phyloP scores from a whole-genome alignment of 2,888 invertebrate species.

The Heliothis peltigera region DNA sequence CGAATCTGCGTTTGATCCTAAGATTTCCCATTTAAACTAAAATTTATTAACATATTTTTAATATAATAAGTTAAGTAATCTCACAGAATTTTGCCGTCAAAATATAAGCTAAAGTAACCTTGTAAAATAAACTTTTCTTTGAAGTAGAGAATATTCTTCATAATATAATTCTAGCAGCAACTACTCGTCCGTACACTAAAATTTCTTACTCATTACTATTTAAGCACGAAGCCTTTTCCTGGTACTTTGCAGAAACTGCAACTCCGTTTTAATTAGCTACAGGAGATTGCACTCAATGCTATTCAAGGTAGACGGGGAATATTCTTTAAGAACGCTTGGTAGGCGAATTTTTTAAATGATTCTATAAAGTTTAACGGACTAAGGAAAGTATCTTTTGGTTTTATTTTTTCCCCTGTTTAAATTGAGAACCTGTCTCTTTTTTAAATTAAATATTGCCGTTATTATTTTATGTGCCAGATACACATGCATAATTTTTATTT shows the following conservation, averaged over 20 bases:
- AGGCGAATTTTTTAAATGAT: not conserved
- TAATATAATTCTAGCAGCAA: not conserved
- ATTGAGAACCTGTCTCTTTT: no score
- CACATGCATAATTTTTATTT: no score
- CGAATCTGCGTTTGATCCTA: no score
- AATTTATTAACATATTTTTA: no score
- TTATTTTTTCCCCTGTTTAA: no score
- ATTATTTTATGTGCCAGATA: no score
- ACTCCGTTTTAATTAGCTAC: conserved; percentile 45
- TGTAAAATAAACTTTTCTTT: no score
- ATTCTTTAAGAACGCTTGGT: not conserved
- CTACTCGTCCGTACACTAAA: not conserved
- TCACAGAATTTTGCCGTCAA: no score
- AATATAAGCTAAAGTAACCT: not conserved
- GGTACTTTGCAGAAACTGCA: conserved; percentile 15
- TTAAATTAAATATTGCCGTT: no score
- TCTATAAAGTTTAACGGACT: not conserved
- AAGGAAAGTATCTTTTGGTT: no score
- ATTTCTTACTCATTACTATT: conserved; percentile 4
- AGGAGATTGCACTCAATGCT: conserved; percentile 38
- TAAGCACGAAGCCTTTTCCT: conserved; percentile 12
- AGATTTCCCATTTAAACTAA: no score
- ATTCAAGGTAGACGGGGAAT: conserved; percentile 12
- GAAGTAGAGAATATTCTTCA: not conserved
- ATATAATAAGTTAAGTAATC: no score